Evolutionary conservation across 2,888 invertebrate genomes (phyloP).

Genomic region (Andrena chrysosceles): DNA sequence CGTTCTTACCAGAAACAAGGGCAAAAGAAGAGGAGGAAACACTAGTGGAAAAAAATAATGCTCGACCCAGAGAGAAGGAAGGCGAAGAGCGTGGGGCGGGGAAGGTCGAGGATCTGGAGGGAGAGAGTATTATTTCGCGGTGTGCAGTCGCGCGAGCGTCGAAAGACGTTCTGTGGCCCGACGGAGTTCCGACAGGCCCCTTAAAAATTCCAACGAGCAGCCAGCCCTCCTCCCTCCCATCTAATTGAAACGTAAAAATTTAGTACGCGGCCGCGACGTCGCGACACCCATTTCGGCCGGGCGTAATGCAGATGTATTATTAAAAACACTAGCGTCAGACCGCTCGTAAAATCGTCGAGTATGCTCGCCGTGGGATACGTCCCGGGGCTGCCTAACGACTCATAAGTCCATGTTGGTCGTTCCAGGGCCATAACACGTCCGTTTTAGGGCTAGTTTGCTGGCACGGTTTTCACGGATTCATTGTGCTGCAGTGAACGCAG

Average conservation of each 20-base stretch:
- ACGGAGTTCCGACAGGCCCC: constrained; percentile 46
- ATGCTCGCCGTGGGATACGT: constrained; percentile 22
- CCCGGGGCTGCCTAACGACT: constrained; percentile 19
- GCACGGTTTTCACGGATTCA: background rate
- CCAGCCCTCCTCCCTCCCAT: constrained; percentile 51
- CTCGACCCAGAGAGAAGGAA: constrained; percentile 28
- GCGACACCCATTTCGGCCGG: constrained; percentile 50
- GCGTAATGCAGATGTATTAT: constrained; percentile 71
- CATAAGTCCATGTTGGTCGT: constrained; percentile 13
- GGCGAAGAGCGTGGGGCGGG: constrained; percentile 8
- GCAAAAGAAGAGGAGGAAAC: constrained; percentile 46
- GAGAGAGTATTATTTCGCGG: constrained; percentile 58
- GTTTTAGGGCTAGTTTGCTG: background rate
- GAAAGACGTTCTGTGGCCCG: background rate
- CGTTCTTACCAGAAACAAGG: constrained; percentile 37
- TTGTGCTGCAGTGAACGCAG: background rate
- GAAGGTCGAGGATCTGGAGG: constrained; percentile 24
- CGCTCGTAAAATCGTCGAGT: constrained; percentile 69
- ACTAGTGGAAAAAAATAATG: constrained; percentile 17
- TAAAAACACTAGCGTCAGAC: constrained; percentile 68
- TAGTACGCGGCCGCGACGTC: constrained; percentile 54
- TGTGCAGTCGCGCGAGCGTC: constrained; percentile 26
- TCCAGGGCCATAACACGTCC: background rate
- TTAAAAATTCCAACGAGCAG: constrained; percentile 43
- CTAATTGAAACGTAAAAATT: constrained; percentile 79